Percentiles rank a stretch among this genome's conserved stretches.
Evolutionary conservation across 2,888 invertebrate genomes (phyloP).

Genomic region (Cataglyphis albicans): DNA sequence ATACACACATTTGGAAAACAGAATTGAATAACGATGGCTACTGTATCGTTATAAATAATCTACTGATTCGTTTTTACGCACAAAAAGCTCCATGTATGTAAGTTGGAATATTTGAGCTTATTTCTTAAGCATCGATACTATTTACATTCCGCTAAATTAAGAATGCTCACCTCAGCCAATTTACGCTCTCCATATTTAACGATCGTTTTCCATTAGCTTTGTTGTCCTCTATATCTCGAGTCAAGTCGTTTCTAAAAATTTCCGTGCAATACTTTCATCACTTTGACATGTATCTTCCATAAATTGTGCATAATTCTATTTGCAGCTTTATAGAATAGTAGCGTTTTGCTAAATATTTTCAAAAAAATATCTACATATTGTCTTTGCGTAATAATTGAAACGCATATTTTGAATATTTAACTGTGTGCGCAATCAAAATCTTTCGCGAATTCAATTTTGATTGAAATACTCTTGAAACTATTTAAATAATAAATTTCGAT

Average conservation of each 20-base stretch:
- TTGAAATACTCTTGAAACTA: not conserved
- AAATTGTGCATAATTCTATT: not conserved
- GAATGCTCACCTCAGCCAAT: not conserved
- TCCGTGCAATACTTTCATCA: not conserved
- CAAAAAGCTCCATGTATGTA: not conserved
- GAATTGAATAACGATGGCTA: slow-evolving; percentile 8
- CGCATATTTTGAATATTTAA: not conserved
- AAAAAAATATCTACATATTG: not conserved
- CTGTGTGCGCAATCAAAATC: not conserved
- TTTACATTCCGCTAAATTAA: not conserved
- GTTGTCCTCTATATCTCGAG: not conserved
- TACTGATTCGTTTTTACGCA: not conserved
- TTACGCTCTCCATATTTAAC: slow-evolving; percentile 15
- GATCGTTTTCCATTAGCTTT: not conserved
- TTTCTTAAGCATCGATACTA: slow-evolving; percentile 6
- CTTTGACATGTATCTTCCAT: not conserved
- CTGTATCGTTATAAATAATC: slow-evolving; percentile 4
- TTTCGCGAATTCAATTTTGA: not conserved
- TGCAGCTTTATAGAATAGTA: not conserved
- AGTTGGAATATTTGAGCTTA: not conserved
- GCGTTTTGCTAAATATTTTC: not conserved
- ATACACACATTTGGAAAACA: not conserved
- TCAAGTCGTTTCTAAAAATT: not conserved
- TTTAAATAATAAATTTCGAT: not conserved
- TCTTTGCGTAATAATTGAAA: not conserved